Conservation (phyloP, 2,797 vertebrate genomes). For the Tragelaphus eurycerus region DNA sequence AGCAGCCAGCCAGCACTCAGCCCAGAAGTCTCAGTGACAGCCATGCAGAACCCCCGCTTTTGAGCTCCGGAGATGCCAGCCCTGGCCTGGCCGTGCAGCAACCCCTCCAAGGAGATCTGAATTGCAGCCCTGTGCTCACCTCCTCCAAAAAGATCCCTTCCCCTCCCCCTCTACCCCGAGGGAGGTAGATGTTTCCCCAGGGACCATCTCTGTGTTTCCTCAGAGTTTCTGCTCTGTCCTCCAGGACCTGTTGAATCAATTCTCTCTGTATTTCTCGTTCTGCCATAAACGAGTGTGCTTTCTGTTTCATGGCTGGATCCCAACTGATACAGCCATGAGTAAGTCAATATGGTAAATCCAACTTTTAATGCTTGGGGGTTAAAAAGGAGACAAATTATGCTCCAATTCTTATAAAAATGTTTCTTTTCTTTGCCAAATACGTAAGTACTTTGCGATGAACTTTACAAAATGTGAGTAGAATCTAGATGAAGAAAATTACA, state of each 20-base stretch:
- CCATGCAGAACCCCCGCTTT: accelerated
- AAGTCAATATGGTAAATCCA: not conserved
- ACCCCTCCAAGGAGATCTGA: not conserved
- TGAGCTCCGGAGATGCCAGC: not conserved
- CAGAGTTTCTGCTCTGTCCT: accelerated
- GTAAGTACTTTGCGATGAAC: not conserved
- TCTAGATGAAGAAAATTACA: not conserved
- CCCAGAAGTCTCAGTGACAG: not conserved
- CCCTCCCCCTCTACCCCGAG: too few relatives aligned
- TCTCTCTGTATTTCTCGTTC: not conserved
- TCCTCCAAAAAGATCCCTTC: not conserved
- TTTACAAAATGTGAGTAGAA: not conserved
- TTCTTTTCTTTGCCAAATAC: not conserved
- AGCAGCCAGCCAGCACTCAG: not conserved
- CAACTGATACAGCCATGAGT: not conserved
- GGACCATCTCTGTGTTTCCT: not conserved
- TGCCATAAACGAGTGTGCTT: not conserved
- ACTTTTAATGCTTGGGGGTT: not conserved
- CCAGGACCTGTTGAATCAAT: not conserved
- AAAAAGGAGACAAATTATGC: not conserved
- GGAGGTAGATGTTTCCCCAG: not conserved
- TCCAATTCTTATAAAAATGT: not conserved
- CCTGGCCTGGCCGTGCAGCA: too few relatives aligned
- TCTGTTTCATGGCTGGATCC: not conserved
- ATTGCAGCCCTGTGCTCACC: not conserved